Evolutionary conservation across 2,113 vertebrate genomes (phyloP).

Genomic region (Gavialis gangeticus): DNA sequence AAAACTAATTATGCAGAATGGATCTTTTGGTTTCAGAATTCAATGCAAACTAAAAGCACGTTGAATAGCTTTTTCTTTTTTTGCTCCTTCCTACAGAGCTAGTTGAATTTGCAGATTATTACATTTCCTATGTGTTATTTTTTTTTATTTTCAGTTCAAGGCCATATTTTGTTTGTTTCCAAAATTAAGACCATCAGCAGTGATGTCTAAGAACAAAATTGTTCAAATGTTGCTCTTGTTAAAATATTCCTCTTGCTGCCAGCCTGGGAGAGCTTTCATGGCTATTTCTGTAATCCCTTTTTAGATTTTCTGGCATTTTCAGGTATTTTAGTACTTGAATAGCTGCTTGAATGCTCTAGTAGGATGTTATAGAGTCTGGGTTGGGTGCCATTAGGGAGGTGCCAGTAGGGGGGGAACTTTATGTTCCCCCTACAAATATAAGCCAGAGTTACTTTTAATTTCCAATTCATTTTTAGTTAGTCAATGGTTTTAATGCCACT

Average conservation of each 20-base stretch:
- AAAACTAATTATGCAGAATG: background rate
- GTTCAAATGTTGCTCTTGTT: background rate
- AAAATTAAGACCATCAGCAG: background rate
- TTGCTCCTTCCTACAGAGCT: background rate
- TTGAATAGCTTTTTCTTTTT: background rate
- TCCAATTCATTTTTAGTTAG: background rate
- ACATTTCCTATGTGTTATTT: background rate
- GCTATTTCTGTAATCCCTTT: background rate
- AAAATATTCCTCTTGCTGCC: background rate
- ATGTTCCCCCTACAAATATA: background rate
- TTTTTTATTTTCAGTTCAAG: background rate
- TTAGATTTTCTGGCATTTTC: background rate
- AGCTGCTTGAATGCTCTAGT: background rate
- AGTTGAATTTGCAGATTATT: background rate
- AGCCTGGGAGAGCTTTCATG: background rate
- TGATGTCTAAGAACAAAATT: background rate
- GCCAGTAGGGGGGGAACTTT: too few relatives aligned
- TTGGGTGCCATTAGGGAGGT: background rate
- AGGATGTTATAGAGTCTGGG: fast-evolving
- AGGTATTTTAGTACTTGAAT: background rate
- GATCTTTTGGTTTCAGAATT: constrained; percentile 15
- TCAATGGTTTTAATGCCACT: background rate
- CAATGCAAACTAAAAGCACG: background rate
- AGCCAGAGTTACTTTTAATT: background rate
- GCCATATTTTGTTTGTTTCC: background rate